Percentiles rank a stretch among this genome's conserved stretches.
These are phyloP conservation scores for Gymnoscelis rufifasciata DNA, from an alignment of 2,888 invertebrate genomes.

Conservation along the genomic window DNA sequence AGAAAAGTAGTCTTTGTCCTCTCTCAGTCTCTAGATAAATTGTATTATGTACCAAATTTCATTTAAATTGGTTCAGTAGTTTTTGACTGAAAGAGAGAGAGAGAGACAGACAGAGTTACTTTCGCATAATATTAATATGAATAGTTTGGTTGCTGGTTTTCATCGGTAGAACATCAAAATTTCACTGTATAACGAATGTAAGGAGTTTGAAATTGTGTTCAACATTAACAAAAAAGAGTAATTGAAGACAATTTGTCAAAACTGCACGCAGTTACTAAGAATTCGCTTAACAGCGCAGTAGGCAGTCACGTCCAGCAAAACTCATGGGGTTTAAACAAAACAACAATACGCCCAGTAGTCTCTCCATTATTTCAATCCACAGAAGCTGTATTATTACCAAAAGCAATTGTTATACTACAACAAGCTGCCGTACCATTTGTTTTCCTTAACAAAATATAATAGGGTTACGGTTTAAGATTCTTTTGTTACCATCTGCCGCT, in stretches of 20 bases:
- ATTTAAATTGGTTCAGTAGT: too few species aligned
- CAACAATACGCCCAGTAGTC: conserved; percentile 59
- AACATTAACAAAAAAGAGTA: neutral
- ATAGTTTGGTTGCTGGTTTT: too few species aligned
- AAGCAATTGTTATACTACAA: conserved; percentile 53
- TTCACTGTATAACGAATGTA: too few species aligned
- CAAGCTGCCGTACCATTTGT: conserved; percentile 60
- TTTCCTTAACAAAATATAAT: conserved; percentile 64
- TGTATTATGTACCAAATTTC: too few species aligned
- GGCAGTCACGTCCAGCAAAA: conserved; percentile 52
- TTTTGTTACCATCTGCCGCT: conserved; percentile 63
- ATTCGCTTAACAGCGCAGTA: conserved; percentile 43
- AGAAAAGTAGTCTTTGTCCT: too few species aligned
- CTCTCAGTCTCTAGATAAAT: too few species aligned
- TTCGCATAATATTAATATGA: too few species aligned
- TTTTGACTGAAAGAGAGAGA: too few species aligned
- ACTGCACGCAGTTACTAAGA: conserved; percentile 24
- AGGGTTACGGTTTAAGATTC: conserved; percentile 55
- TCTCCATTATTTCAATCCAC: conserved; percentile 57
- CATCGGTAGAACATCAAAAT: too few species aligned
- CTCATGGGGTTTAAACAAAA: conserved; percentile 51
- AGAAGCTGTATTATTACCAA: conserved; percentile 57
- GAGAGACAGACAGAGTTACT: too few species aligned
- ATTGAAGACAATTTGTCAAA: conserved; percentile 33
- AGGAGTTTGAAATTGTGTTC: neutral